Evolutionary conservation across 2,797 vertebrate genomes (phyloP).

Genomic region (Danio albolineatus): DNA sequence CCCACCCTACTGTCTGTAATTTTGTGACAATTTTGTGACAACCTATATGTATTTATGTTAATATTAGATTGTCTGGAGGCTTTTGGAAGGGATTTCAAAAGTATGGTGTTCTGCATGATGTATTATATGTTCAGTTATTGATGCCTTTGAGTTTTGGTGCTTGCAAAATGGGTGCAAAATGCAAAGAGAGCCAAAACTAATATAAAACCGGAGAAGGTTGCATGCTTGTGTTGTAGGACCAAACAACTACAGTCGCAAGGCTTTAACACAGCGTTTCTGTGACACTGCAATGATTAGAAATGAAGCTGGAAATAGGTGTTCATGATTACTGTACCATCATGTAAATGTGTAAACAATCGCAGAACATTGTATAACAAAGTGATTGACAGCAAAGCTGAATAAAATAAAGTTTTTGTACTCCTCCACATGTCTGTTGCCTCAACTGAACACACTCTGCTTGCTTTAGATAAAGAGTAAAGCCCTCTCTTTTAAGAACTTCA

Average conservation of each 20-base stretch:
- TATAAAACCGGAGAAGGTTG: conserved; percentile 1
- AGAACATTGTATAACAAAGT: conserved; percentile 21
- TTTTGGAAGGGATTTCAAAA: conserved; percentile 13
- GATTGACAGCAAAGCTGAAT: conserved; percentile 37
- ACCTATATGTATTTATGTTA: conserved; percentile 21
- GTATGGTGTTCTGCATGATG: conserved; percentile 25
- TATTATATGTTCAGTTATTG: conserved; percentile 11
- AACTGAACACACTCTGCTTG: background rate
- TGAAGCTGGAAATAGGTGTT: background rate
- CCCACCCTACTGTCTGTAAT: conserved; percentile 18
- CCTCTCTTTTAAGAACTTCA: background rate
- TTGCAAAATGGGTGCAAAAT: conserved; percentile 2
- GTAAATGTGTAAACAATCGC: conserved; percentile 41
- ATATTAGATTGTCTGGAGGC: conserved; percentile 3
- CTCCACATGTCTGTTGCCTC: conserved; percentile 18
- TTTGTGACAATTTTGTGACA: background rate
- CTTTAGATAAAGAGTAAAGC: background rate
- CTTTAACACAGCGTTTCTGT: conserved; percentile 36
- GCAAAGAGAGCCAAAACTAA: conserved; percentile 20
- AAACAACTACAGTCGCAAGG: conserved; percentile 33
- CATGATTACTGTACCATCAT: conserved; percentile 31
- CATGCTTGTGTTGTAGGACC: conserved; percentile 31
- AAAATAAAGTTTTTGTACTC: conserved; percentile 57
- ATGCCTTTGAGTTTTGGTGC: conserved; percentile 34
- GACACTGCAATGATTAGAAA: conserved; percentile 25